These are phyloP conservation scores for Drosophila mettleri DNA, from an alignment of 2,888 invertebrate genomes.

Conservation along the genomic window DNA sequence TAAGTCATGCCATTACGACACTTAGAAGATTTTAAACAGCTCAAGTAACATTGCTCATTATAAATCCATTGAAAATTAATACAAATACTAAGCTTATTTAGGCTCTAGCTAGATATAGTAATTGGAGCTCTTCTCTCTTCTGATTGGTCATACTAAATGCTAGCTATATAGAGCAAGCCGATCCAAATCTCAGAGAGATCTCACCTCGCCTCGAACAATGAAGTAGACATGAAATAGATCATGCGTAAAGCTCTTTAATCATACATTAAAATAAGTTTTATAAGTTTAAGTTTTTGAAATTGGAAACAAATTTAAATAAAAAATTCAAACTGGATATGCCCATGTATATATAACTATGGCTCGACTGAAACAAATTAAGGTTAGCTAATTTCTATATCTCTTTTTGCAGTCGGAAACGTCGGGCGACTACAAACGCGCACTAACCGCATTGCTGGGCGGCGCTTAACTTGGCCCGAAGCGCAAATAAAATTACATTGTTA, in stretches of 20 bases:
- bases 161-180: background rate
- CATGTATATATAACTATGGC: constrained; percentile 4
- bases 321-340: constrained; percentile 11
- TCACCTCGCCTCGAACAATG: no score
- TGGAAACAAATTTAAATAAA: constrained; percentile 1
- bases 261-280: background rate
- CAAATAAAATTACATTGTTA: background rate
- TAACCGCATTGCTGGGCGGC: constrained; percentile 85
- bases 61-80: background rate
- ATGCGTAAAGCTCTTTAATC: background rate
- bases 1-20: background rate
- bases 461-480: constrained; percentile 54
- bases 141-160: no score
- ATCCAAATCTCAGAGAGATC: background rate
- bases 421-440: constrained; percentile 87
- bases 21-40: background rate
- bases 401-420: constrained; percentile 86
- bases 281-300: background rate
- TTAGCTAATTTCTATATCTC: constrained; percentile 14
- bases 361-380: background rate
- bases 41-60: background rate
- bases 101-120: no score
- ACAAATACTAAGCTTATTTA: background rate
- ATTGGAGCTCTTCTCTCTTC: no score
- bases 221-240: no score